Conservation (phyloP, 2,113 vertebrate species). For the Oreochromis aureus region DNA sequence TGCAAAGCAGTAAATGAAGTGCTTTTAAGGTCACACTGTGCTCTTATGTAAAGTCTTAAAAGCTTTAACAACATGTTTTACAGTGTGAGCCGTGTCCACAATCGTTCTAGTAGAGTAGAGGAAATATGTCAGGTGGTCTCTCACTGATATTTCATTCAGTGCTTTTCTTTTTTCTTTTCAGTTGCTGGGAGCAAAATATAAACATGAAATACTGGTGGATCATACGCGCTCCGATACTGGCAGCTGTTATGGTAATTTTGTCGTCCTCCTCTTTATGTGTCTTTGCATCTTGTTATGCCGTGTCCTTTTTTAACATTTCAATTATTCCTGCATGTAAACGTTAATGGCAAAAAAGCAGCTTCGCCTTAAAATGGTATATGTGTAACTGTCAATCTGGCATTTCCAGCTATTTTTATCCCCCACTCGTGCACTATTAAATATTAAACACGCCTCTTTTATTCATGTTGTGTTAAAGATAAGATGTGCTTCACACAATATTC, state of each 20-base stretch:
- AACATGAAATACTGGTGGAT: conserved; percentile 99
- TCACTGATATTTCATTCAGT: neutral
- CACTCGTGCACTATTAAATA: conserved; percentile 3
- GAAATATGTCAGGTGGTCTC: neutral
- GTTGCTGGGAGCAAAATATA: conserved; percentile 89
- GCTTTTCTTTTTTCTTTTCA: conserved; percentile 33
- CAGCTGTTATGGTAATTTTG: conserved; percentile 87
- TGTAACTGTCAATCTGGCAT: neutral
- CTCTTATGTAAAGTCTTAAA: conserved; percentile 6
- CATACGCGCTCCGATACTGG: conserved; percentile 83
- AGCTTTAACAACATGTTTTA: neutral
- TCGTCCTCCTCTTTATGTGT: neutral
- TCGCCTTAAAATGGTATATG: neutral
- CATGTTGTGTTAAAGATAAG: conserved; percentile 1
- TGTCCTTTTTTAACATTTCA: neutral
- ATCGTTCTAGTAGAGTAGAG: neutral
- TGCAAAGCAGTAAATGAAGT: neutral
- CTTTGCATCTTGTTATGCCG: neutral
- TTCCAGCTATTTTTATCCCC: neutral
- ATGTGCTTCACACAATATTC: neutral
- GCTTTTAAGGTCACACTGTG: neutral
- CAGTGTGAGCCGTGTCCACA: neutral
- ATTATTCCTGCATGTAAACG: neutral
- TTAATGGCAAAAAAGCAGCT: neutral
- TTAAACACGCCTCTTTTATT: conserved; percentile 39